phyloP scores from a whole-genome alignment of 2,113 vertebrate genomes.

The Plestiodon gilberti region DNA sequence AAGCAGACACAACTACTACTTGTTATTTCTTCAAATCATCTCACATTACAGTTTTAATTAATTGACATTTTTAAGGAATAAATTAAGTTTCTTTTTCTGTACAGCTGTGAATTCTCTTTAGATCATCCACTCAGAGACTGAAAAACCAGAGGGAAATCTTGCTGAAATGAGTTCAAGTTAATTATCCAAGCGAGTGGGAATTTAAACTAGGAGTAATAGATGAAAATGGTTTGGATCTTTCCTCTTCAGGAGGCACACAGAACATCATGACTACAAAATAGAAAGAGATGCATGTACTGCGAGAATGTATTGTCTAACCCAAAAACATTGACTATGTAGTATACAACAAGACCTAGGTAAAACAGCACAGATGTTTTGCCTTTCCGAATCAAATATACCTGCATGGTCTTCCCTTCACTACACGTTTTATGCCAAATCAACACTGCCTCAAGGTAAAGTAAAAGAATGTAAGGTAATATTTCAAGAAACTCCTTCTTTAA shows the following conservation, averaged over 20 bases:
- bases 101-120: background rate
- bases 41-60: background rate
- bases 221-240: background rate
- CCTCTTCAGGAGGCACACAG: background rate
- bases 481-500: background rate
- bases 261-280: background rate
- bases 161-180: background rate
- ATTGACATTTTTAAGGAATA: background rate
- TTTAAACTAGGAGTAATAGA: background rate
- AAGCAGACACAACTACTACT: background rate
- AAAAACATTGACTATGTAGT: background rate
- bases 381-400: background rate
- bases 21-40: background rate
- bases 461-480: background rate
- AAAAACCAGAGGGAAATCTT: slow-evolving; percentile 10
- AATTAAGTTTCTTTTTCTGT: background rate
- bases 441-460: background rate
- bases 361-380: background rate
- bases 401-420: background rate
- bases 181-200: slow-evolving; percentile 24
- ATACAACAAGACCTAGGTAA: background rate
- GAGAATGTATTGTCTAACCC: background rate
- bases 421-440: background rate
- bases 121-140: background rate
- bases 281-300: background rate